Evolutionary conservation across 2,113 vertebrate genomes (phyloP).

Genomic region (Pygoscelis antarcticus): DNA sequence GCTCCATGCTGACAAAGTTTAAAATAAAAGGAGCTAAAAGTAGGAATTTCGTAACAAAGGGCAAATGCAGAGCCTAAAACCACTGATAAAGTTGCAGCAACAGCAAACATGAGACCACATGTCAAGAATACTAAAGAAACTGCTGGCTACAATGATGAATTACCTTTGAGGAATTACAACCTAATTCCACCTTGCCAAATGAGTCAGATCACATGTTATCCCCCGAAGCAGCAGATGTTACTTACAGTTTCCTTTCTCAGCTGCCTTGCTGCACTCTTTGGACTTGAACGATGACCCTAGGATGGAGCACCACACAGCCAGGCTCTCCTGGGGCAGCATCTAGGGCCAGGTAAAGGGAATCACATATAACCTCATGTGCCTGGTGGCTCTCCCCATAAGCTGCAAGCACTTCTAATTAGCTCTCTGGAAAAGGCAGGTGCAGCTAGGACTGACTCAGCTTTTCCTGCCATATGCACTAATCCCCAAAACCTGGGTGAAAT

Average conservation of each 20-base stretch:
- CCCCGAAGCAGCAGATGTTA: neutral
- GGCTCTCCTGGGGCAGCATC: rapidly evolving
- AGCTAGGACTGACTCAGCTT: neutral
- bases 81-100: neutral
- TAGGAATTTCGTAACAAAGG: neutral
- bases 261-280: neutral
- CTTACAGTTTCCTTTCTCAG: neutral
- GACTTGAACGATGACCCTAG: rapidly evolving
- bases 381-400: neutral
- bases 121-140: neutral
- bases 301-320: rapidly evolving
- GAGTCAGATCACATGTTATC: neutral
- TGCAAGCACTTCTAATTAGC: neutral
- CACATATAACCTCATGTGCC: neutral
- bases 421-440: neutral
- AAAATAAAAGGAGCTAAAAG: neutral
- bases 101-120: neutral
- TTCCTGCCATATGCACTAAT: neutral
- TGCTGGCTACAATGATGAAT: neutral
- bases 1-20: neutral
- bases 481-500: neutral
- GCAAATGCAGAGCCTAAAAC: neutral
- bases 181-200: neutral
- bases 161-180: neutral
- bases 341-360: rapidly evolving